These are phyloP conservation scores for Drepana arcuata DNA, from an alignment of 1,140 invertebrate genomes.

Conservation along the genomic window DNA sequence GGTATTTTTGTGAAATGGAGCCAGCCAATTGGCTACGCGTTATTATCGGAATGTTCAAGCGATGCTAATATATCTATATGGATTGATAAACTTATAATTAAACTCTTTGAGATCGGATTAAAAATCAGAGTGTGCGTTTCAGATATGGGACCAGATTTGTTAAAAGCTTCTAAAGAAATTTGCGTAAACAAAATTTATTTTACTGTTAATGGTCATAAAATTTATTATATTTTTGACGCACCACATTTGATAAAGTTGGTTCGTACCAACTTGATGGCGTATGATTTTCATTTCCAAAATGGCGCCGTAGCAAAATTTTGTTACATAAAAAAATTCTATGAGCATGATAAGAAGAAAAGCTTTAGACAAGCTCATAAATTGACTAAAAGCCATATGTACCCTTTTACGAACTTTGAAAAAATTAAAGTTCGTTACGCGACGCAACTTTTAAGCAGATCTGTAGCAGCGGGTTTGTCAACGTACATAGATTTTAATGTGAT, in stretches of 20 bases:
- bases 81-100: neutral
- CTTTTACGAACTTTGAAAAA: constrained; percentile 15
- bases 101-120: neutral
- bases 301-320: constrained; percentile 17
- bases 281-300: too few species aligned
- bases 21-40: neutral
- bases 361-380: constrained; percentile 13
- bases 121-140: neutral
- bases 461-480: constrained; percentile 12
- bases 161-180: neutral
- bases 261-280: neutral
- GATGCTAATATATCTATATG: neutral
- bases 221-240: neutral
- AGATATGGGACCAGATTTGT: neutral
- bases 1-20: neutral
- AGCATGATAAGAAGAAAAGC: constrained; percentile 12
- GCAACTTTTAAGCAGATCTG: constrained; percentile 16
- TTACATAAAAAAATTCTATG: constrained; percentile 18
- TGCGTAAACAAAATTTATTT: neutral
- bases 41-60: neutral
- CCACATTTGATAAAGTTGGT: neutral
- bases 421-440: constrained; percentile 20
- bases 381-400: constrained; percentile 15
- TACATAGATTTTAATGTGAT: constrained; percentile 17
- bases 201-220: neutral